These are phyloP conservation scores for Agrotis puta DNA, from an alignment of 2,888 invertebrate genomes.

Conservation along the genomic window DNA sequence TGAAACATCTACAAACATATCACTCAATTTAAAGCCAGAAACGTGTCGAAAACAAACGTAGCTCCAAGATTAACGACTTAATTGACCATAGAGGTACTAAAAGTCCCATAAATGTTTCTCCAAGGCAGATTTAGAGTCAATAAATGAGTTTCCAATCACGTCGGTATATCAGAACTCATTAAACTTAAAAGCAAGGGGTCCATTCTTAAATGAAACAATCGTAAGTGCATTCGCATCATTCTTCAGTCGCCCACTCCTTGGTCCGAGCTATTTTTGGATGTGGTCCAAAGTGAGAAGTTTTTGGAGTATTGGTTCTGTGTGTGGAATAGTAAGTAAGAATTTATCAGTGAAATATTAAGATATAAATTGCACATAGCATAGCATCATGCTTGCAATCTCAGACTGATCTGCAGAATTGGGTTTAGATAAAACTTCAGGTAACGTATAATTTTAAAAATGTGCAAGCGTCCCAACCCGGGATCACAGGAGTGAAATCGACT, in stretches of 20 bases:
- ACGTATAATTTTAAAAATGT: too few relatives aligned
- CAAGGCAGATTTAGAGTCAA: slow-evolving; percentile 58
- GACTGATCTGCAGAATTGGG: too few relatives aligned
- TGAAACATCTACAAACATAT: slow-evolving; percentile 14
- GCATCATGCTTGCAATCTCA: too few relatives aligned
- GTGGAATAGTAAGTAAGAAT: not conserved
- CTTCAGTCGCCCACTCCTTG: slow-evolving; percentile 87
- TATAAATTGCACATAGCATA: not conserved
- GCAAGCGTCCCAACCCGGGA: too few relatives aligned
- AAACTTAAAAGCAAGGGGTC: slow-evolving; percentile 76
- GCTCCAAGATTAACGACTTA: slow-evolving; percentile 49
- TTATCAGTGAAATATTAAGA: not conserved
- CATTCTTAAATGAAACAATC: slow-evolving; percentile 87
- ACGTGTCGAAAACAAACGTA: slow-evolving; percentile 55
- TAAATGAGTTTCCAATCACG: slow-evolving; percentile 73
- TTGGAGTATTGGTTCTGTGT: slow-evolving; percentile 14
- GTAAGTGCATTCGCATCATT: slow-evolving; percentile 86
- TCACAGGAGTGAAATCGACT: too few relatives aligned
- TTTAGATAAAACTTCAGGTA: too few relatives aligned
- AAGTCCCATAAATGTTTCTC: slow-evolving; percentile 56
- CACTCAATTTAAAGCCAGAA: slow-evolving; percentile 46
- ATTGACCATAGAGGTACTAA: slow-evolving; percentile 56
- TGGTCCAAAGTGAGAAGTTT: slow-evolving; percentile 69
- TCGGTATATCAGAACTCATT: slow-evolving; percentile 81
- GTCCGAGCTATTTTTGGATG: slow-evolving; percentile 78